Base-by-base conservation (phyloP, 2,797 vertebrate genomes). In the Xenentodon cancila region DNA sequence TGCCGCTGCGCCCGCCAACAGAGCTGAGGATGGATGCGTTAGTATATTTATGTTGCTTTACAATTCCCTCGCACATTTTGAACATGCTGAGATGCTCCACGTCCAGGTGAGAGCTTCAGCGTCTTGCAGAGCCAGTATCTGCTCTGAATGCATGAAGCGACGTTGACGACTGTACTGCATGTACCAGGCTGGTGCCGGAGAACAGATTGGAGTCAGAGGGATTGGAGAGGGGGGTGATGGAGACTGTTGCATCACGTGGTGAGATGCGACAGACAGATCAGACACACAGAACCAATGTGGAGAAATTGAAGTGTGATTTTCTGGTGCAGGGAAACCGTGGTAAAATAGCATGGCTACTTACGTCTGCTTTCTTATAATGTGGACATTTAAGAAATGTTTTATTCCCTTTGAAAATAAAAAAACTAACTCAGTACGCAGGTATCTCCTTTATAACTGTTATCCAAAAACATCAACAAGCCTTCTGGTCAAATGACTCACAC, bases 71-170 rank as follows among this genome's bases (percentile, higher is more conserved):
- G 46, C 48, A 46, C 21, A 21, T 58, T 51, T 72, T 9, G 3
- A 64, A 59, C 45, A 48, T 19, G 32, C 18, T 32, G 16, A 52
- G 47, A 49, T 22, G 46, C 8, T 47, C 56, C 18, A 5, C 71
- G 57, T 64, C 58, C 46, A 49, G 55, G 72, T 59, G 17, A 77
- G 71, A 64, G 58, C 50, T 71, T 79, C 6, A 8, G 64, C 1
- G n/a, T 9, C 51, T 52, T 43, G 54, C 22, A 54, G 52, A 32
- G 20, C 15, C 15, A 20, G 56, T 57, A 32, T 66, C 19, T 50
- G 51, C 73, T 73, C 50, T 56, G 53, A 69, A 75, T 83, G 75
- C 5, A 72, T 79, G 56, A 71, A 37, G 44, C 27, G 4, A n/a
- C 53, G 59, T 62, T 9, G 19, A 59, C 64, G 54, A 59, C 21